phyloP scores from a whole-genome alignment of 2,888 invertebrate species.

The Caenorhabditis sp. region DNA sequence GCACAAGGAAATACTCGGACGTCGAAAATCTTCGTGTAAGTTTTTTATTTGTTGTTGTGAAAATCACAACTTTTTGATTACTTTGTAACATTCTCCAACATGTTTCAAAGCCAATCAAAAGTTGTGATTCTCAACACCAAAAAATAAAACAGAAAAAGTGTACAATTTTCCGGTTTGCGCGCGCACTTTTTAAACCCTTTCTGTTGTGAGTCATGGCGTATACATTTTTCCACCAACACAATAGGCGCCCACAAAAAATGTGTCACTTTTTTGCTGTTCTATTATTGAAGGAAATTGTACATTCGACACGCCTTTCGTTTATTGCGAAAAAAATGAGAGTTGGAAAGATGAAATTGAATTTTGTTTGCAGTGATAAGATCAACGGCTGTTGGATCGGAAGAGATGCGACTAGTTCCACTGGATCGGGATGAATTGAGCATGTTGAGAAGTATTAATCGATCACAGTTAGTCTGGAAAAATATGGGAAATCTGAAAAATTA shows the following conservation, averaged over 20 bases:
- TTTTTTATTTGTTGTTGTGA: not conserved
- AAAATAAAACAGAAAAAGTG: too few relatives aligned
- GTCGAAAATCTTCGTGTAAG: not conserved
- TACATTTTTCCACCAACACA: too few relatives aligned
- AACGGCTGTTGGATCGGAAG: slow-evolving; percentile 29
- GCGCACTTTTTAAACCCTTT: too few relatives aligned
- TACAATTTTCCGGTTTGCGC: too few relatives aligned
- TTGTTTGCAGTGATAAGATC: slow-evolving; percentile 41
- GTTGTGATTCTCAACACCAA: not conserved
- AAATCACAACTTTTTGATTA: not conserved
- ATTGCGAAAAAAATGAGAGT: not conserved
- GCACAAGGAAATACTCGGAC: not conserved
- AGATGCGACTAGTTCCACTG: slow-evolving; percentile 28
- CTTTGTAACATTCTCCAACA: not conserved
- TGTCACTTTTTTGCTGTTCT: too few relatives aligned
- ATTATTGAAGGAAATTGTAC: too few relatives aligned
- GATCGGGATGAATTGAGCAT: slow-evolving; percentile 39
- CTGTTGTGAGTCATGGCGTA: too few relatives aligned
- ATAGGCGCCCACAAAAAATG: too few relatives aligned
- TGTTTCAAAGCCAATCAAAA: not conserved
- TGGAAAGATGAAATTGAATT: too few relatives aligned
- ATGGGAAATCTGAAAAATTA: not conserved
- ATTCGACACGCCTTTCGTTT: too few relatives aligned
- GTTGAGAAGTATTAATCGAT: slow-evolving; percentile 43
- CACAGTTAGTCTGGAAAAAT: too few relatives aligned